Evolutionary conservation across 2,888 invertebrate genomes (phyloP).

Genomic region (Drosophila kambysellisi): DNA sequence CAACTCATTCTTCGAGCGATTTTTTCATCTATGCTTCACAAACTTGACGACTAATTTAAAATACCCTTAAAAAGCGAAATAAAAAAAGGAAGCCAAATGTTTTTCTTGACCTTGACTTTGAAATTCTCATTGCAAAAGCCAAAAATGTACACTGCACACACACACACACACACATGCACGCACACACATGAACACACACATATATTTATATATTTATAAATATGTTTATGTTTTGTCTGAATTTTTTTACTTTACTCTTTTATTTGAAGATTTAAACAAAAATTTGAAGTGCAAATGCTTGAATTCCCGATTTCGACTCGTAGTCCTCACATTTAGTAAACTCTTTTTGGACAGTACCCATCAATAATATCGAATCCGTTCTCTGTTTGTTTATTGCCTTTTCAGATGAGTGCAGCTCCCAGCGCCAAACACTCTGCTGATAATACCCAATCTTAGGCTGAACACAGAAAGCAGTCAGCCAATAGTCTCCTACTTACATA

Average conservation of each 20-base stretch:
- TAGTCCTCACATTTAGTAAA: constrained; percentile 9
- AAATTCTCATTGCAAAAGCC: constrained; percentile 75
- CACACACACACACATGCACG: constrained; percentile 10
- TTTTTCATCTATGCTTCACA: background rate
- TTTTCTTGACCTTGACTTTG: constrained; percentile 82
- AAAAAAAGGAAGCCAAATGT: constrained; percentile 69
- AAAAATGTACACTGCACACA: constrained; percentile 27
- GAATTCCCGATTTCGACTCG: constrained; percentile 4
- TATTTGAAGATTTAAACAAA: background rate
- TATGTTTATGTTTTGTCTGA: constrained; percentile 25
- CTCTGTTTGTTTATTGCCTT: constrained; percentile 41
- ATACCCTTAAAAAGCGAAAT: background rate
- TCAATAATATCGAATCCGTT: constrained; percentile 36
- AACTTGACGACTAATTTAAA: background rate
- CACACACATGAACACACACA: constrained; percentile 1
- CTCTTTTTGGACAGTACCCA: constrained; percentile 17
- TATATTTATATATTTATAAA: background rate
- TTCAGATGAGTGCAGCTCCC: constrained; percentile 56
- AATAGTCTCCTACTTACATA: constrained; percentile 18
- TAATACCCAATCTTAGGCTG: constrained; percentile 33
- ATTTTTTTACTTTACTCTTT: constrained; percentile 13
- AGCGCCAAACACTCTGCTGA: constrained; percentile 28
- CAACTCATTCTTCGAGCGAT: background rate
- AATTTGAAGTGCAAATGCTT: constrained; percentile 1
- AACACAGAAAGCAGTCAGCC: constrained; percentile 20